These are phyloP conservation scores for Caenorhabditis afra DNA, from an alignment of 2,888 invertebrate genomes.

Conservation along the genomic window DNA sequence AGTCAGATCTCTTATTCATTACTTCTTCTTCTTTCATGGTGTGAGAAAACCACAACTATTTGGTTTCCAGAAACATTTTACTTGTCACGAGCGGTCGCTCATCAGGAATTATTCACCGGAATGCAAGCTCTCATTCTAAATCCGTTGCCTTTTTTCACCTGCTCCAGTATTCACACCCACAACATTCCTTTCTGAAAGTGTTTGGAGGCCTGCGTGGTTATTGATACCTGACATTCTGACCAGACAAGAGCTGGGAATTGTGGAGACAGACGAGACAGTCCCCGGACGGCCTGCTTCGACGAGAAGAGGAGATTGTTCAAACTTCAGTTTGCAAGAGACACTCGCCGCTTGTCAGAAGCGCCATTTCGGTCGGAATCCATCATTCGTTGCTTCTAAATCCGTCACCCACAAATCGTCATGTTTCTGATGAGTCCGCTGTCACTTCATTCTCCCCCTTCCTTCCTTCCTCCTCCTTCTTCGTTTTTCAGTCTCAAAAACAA, in stretches of 20 bases:
- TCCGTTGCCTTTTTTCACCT: conserved; percentile 19
- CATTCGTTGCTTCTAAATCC: conserved; percentile 16
- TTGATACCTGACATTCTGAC: too few relatives aligned
- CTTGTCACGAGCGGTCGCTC: neutral
- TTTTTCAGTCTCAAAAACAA: conserved; percentile 24
- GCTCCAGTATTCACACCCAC: conserved; percentile 18
- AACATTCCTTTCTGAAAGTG: neutral
- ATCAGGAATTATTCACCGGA: conserved; percentile 20
- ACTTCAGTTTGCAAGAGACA: too few relatives aligned
- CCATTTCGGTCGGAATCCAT: conserved; percentile 11
- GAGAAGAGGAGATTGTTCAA: too few relatives aligned
- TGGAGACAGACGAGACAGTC: too few relatives aligned
- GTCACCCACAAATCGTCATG: conserved; percentile 24
- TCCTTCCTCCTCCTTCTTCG: conserved; percentile 10
- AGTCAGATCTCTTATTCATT: conserved; percentile 26
- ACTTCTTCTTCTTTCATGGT: neutral
- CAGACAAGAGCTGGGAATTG: too few relatives aligned
- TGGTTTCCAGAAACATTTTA: conserved; percentile 36
- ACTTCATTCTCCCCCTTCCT: conserved; percentile 31
- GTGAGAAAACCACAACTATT: conserved; percentile 12
- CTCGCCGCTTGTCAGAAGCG: too few relatives aligned
- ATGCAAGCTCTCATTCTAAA: conserved; percentile 15
- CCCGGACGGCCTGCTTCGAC: too few relatives aligned
- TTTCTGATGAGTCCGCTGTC: conserved; percentile 30
- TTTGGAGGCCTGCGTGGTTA: neutral